These are phyloP conservation scores for Pyxicephalus adspersus DNA, from an alignment of 2,113 vertebrate genomes.

Conservation along the genomic window DNA sequence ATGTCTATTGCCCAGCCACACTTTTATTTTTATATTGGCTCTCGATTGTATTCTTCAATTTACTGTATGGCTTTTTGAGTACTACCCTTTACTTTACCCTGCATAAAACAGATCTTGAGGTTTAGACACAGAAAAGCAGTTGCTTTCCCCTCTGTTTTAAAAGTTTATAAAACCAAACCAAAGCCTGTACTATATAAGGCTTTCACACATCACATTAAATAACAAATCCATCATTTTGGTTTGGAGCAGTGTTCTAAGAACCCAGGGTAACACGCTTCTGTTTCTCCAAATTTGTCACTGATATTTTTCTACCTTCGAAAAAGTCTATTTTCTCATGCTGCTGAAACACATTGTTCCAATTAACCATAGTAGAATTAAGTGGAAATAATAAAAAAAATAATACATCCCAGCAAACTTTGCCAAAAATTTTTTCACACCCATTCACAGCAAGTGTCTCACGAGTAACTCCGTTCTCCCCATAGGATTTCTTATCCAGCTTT, in stretches of 20 bases:
- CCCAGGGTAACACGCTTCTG: background rate
- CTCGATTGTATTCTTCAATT: too few species aligned
- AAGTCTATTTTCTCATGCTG: constrained; percentile 25
- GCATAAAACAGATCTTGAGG: too few species aligned
- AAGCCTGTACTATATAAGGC: too few species aligned
- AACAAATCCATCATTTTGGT: background rate
- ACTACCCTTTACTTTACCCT: too few species aligned
- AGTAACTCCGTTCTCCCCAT: background rate
- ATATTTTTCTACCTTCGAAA: constrained; percentile 37
- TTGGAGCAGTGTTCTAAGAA: background rate
- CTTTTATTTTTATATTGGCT: too few species aligned
- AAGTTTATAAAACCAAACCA: too few species aligned
- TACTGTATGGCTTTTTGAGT: too few species aligned
- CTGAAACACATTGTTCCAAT: constrained; percentile 33
- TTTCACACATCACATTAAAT: background rate
- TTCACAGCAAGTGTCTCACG: constrained; percentile 2
- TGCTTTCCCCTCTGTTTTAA: too few species aligned
- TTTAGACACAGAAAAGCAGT: too few species aligned
- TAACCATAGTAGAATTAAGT: constrained; percentile 14
- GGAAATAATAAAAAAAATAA: constrained; percentile 33
- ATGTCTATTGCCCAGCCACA: too few species aligned
- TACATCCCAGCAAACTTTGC: background rate
- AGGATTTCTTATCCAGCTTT: constrained; percentile 28
- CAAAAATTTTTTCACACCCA: constrained; percentile 47
- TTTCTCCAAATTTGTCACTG: constrained; percentile 8